Conservation (phyloP, 2,113 vertebrate species). For the Candoia aspera region DNA sequence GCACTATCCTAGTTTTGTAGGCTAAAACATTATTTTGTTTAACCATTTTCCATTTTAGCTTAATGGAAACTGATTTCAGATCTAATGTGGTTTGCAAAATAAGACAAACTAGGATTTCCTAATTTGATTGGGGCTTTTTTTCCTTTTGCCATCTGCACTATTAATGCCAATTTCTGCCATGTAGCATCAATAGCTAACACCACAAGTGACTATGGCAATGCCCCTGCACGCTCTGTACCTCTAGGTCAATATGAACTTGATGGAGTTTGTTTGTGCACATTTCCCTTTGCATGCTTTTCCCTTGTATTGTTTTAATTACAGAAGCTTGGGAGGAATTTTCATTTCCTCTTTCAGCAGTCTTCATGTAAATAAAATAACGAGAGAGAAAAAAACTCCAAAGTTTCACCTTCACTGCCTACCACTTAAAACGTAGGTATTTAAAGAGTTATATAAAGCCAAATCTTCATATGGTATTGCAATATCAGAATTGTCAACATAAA, state of each 20-base stretch:
- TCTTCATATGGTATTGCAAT: background rate
- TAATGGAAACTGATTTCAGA: slow-evolving; percentile 56
- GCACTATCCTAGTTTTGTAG: background rate
- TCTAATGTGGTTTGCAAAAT: slow-evolving; percentile 23
- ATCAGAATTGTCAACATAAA: slow-evolving; percentile 26
- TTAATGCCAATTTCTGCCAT: slow-evolving; percentile 44
- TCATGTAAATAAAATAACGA: background rate
- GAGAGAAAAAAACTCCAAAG: background rate
- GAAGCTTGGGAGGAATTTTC: background rate
- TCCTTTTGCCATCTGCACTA: slow-evolving; percentile 46
- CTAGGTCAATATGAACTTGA: slow-evolving; percentile 18
- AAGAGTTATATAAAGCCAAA: background rate
- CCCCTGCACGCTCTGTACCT: slow-evolving; percentile 21
- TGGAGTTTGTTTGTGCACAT: background rate
- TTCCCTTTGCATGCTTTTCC: background rate
- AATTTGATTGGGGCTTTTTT: slow-evolving; percentile 27
- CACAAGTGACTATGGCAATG: slow-evolving; percentile 6
- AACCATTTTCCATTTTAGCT: slow-evolving; percentile 34
- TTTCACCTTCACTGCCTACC: background rate
- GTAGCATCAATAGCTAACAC: slow-evolving; percentile 43
- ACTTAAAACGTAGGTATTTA: background rate
- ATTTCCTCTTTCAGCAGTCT: slow-evolving; percentile 4
- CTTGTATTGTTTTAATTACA: slow-evolving; percentile 23
- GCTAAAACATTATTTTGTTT: slow-evolving; percentile 14
- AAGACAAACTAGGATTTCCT: slow-evolving; percentile 28